Evolutionary conservation across 1,140 invertebrate species (phyloP), one percentile per base, ranked within the genome.

Genomic region (Xylocopa sonorina): DNA sequence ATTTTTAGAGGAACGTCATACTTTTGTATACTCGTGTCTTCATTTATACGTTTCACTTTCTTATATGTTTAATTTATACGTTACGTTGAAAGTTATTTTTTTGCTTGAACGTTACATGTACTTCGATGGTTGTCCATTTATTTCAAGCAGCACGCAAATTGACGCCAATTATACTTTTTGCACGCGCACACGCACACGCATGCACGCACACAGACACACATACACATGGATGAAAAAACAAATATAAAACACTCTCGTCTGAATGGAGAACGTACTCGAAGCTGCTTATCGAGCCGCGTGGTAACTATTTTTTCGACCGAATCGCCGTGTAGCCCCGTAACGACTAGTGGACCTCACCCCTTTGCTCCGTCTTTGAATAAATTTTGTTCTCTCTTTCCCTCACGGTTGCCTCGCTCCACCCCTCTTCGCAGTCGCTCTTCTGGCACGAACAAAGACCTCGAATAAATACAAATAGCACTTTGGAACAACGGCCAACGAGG

Each of bases 391-490:
- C 46, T 73, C 62, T 75, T 41, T 77, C 71, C 57, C 77, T 82
- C 76, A n/a, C n/a, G n/a, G n/a, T 64, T 41, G 50, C 32, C 27
- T 74, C 53, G 75, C 69, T 68, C 82, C 75, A 79, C 84, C 79
- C 78, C 46, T 77, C 80, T 32, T 67, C 73, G 78, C 66, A 53
- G n/a, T 64, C 68, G 74, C 69, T 80, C 75, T 78, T 41, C 58
- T 58, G 48, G 57, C 68, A 66, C 80, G 85, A 88, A 91, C 89
- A 91, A 91, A 89, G 78, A 81, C 34, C 51, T 79, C 78, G 89
- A 88, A 91, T 89, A 92, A 91, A 91, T 91, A 92, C 89, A 92
- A 91, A 91, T 92, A 91, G 88, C 86, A 68, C 87, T 85, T 86
- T 88, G 88, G 90, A 92, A 91, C 90, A 92, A 92, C 89, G 78